Evolutionary conservation across 2,797 vertebrate genomes (phyloP).

Genomic region (Myotis daubentonii): DNA sequence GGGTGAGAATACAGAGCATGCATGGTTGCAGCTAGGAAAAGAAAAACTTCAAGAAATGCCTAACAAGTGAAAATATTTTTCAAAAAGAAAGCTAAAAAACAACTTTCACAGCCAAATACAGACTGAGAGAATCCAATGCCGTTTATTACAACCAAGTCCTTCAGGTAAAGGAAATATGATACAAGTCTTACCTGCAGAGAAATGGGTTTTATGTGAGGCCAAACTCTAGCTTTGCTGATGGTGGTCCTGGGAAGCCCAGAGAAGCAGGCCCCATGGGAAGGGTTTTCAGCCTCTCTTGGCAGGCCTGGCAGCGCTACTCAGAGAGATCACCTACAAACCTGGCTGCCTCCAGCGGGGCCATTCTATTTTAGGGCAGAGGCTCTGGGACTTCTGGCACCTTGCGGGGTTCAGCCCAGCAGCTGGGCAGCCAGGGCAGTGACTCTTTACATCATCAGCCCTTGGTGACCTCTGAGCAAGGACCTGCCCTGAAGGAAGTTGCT

Average conservation of each 20-base stretch:
- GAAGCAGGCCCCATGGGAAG: neutral
- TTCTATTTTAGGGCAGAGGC: neutral
- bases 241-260: neutral
- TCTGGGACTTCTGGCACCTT: neutral
- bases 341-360: accelerated
- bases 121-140: neutral
- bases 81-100: neutral
- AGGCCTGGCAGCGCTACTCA: too few species aligned
- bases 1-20: neutral
- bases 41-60: neutral
- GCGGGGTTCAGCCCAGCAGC: neutral
- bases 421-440: neutral
- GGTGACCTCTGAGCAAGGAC: neutral
- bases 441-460: neutral
- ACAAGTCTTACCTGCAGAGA: neutral
- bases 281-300: neutral
- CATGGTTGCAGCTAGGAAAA: neutral
- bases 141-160: neutral
- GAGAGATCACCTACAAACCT: neutral
- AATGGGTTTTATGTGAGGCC: neutral
- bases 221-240: neutral
- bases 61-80: neutral
- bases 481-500: neutral
- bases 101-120: neutral
- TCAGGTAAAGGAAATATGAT: neutral